phyloP scores from a whole-genome alignment of 1,140 invertebrate genomes.

The Drosophila repletoides region DNA sequence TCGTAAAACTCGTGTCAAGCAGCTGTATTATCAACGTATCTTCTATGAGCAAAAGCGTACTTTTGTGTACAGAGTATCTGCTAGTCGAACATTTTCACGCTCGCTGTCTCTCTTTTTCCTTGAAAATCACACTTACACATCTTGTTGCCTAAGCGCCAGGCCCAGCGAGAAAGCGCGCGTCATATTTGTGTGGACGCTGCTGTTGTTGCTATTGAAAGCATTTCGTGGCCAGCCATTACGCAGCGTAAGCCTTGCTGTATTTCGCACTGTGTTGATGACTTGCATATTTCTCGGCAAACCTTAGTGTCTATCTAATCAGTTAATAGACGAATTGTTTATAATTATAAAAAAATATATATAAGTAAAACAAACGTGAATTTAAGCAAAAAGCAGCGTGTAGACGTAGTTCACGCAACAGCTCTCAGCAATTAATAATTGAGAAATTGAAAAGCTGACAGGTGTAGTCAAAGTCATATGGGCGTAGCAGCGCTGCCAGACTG shows the following conservation, averaged over 20 bases:
- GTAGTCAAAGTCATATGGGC: constrained; percentile 25
- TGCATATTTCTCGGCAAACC: constrained; percentile 37
- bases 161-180: constrained; percentile 69
- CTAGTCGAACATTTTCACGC: too few species aligned
- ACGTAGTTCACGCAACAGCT: constrained; percentile 32
- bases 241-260: constrained; percentile 43
- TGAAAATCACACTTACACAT: constrained; percentile 73
- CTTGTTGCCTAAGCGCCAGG: constrained; percentile 50
- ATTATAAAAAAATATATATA: constrained; percentile 10
- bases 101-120: too few species aligned
- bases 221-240: constrained; percentile 39
- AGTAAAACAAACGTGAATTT: constrained; percentile 10
- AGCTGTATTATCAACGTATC: too few species aligned
- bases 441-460: constrained; percentile 33
- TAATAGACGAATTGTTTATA: constrained; percentile 18
- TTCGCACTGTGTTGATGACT: constrained; percentile 61
- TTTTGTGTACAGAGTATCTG: too few species aligned
- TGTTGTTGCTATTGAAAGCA: constrained; percentile 2
- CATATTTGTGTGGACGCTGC: constrained; percentile 21
- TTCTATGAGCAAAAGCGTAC: too few species aligned
- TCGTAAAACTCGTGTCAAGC: too few species aligned
- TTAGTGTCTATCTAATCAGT: constrained; percentile 38
- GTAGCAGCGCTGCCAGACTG: constrained; percentile 23
- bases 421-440: constrained; percentile 27
- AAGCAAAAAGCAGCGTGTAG: constrained; percentile 2